Percentiles rank a stretch among this genome's conserved stretches.
Evolutionary conservation across 2,888 invertebrate genomes (phyloP).

Genomic region (Nephrocerus scutellatus): DNA sequence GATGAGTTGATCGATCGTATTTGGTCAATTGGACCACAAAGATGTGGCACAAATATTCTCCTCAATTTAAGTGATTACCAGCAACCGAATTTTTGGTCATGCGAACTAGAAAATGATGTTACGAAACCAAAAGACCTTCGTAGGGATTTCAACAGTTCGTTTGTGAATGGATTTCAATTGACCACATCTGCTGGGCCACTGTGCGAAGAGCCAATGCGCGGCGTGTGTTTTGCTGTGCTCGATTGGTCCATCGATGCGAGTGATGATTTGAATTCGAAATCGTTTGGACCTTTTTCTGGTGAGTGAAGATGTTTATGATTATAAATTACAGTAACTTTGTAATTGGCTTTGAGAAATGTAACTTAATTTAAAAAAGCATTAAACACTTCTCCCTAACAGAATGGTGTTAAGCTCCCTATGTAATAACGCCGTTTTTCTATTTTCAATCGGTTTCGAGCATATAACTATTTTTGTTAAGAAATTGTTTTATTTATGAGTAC

Average conservation of each 20-base stretch:
- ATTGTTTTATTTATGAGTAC: background rate
- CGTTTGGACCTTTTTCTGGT: constrained; percentile 53
- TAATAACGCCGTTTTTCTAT: too few relatives aligned
- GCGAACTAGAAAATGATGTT: constrained; percentile 30
- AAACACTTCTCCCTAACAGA: too few relatives aligned
- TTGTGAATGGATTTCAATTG: constrained; percentile 81
- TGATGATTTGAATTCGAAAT: constrained; percentile 41
- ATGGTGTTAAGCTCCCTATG: too few relatives aligned
- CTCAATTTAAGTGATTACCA: constrained; percentile 72
- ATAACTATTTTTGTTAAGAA: too few relatives aligned
- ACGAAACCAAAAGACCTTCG: constrained; percentile 48
- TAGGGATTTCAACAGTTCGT: constrained; percentile 65
- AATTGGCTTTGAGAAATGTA: too few relatives aligned
- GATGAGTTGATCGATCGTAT: constrained; percentile 57
- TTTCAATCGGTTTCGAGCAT: too few relatives aligned
- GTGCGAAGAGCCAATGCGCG: constrained; percentile 95
- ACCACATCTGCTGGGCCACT: constrained; percentile 84
- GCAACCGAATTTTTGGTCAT: constrained; percentile 53
- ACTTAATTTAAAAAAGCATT: too few relatives aligned
- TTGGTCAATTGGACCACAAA: constrained; percentile 88
- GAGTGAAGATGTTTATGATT: too few relatives aligned
- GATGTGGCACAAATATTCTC: constrained; percentile 83
- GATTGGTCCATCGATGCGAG: constrained; percentile 62
- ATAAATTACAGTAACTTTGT: too few relatives aligned
- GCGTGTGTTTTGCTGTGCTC: constrained; percentile 84